Conservation (phyloP, 2,888 invertebrate species). For the Psylliodes chrysocephalus region DNA sequence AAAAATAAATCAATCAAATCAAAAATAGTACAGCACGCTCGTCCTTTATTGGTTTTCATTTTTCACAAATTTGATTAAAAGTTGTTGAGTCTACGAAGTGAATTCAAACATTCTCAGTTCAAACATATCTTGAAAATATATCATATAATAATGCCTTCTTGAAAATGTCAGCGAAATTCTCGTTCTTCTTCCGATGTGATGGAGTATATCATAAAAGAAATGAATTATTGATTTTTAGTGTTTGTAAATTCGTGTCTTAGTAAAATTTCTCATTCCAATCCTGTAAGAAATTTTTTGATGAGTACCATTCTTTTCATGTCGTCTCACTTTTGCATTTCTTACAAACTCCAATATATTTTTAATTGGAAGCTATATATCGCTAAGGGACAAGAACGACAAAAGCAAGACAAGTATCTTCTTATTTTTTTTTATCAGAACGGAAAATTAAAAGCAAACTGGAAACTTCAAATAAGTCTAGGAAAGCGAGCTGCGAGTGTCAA, state of each 20-base stretch:
- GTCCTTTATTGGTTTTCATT: conserved; percentile 23
- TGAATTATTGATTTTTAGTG: conserved; percentile 41
- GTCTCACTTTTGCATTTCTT: background rate
- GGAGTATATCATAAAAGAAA: conserved; percentile 37
- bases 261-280: background rate
- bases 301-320: background rate
- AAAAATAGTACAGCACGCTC: background rate
- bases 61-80: conserved; percentile 25
- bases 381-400: background rate
- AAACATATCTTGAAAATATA: conserved; percentile 27
- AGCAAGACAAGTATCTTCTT: background rate
- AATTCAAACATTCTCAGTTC: conserved; percentile 27
- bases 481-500: background rate
- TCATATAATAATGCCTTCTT: conserved; percentile 28
- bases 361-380: background rate
- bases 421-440: background rate
- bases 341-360: background rate
- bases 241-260: conserved; percentile 9
- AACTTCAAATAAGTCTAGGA: background rate
- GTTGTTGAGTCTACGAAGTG: conserved; percentile 25
- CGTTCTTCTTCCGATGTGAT: conserved; percentile 28
- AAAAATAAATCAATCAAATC: background rate
- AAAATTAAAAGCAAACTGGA: background rate
- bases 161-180: conserved; percentile 31
- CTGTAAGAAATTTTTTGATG: background rate